A percentile compares a stretch with the other conserved stretches of the same genome.
Conservation (phyloP, 2,797 vertebrate genomes). For the Siniperca undulata region DNA sequence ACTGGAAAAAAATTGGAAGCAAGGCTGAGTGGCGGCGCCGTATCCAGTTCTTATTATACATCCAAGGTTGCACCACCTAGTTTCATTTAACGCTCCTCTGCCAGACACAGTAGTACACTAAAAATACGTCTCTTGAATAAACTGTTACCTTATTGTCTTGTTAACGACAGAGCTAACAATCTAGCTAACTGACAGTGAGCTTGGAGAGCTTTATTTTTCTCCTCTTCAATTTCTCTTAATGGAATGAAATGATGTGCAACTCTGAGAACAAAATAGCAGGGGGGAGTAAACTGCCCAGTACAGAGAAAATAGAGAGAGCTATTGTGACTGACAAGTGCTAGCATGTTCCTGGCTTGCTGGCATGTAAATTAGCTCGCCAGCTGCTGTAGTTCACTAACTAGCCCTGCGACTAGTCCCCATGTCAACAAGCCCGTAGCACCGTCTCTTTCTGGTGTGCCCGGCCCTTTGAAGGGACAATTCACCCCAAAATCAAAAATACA, state of each 20-base stretch:
- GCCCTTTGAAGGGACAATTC: too few relatives aligned
- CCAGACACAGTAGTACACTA: neutral
- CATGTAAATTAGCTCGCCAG: too few relatives aligned
- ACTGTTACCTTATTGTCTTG: neutral
- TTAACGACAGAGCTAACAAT: neutral
- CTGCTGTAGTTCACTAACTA: neutral
- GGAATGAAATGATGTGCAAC: neutral
- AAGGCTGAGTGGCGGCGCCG: too few relatives aligned
- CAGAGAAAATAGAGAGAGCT: neutral
- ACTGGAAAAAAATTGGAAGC: too few relatives aligned
- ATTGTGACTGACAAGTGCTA: neutral
- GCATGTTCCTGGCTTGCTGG: neutral
- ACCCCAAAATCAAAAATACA: too few relatives aligned
- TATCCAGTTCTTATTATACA: too few relatives aligned
- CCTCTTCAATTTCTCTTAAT: neutral
- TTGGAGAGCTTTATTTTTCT: neutral
- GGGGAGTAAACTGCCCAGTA: neutral
- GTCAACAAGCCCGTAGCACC: too few relatives aligned
- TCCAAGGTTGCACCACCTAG: neutral
- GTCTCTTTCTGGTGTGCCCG: too few relatives aligned
- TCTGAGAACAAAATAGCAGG: neutral
- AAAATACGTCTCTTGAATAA: neutral
- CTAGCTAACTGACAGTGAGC: neutral
- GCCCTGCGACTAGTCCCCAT: neutral
- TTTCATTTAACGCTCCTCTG: neutral